phyloP scores from a whole-genome alignment of 1,140 invertebrate species.

The Megalopta genalis region DNA sequence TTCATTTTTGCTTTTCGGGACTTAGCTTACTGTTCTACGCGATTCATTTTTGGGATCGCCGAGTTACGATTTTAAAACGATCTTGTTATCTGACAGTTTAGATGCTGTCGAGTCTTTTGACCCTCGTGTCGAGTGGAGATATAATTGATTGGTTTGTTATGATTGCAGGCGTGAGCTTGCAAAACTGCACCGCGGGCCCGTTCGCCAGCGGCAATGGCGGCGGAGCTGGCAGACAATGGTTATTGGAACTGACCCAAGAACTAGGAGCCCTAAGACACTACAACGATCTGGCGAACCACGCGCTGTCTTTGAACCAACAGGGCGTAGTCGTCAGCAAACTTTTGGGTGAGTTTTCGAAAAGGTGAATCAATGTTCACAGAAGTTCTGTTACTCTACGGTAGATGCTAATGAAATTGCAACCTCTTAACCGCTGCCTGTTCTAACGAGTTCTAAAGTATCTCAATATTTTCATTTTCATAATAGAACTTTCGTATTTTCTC shows the following conservation, averaged over 20 bases:
- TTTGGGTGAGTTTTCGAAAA: slow-evolving; percentile 78
- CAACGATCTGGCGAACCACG: slow-evolving; percentile 85
- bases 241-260: slow-evolving; percentile 84
- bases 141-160: not conserved
- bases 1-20: too few relatives aligned
- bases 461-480: too few relatives aligned
- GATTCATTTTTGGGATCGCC: not conserved
- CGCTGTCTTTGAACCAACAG: slow-evolving; percentile 84
- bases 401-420: too few relatives aligned
- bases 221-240: slow-evolving; percentile 78
- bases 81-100: too few relatives aligned
- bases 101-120: not conserved
- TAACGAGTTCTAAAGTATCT: too few relatives aligned
- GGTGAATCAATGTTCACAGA: too few relatives aligned
- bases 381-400: too few relatives aligned
- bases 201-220: slow-evolving; percentile 70
- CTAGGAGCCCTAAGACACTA: slow-evolving; percentile 84
- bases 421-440: too few relatives aligned
- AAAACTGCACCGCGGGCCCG: slow-evolving; percentile 74
- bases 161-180: slow-evolving; percentile 73
- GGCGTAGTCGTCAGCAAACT: slow-evolving; percentile 87
- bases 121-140: not conserved
- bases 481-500: too few relatives aligned
- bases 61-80: not conserved
- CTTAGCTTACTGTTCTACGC: too few relatives aligned